Evolutionary conservation across 2,888 invertebrate species (phyloP).

Genomic region (Tetragnatha montana): DNA sequence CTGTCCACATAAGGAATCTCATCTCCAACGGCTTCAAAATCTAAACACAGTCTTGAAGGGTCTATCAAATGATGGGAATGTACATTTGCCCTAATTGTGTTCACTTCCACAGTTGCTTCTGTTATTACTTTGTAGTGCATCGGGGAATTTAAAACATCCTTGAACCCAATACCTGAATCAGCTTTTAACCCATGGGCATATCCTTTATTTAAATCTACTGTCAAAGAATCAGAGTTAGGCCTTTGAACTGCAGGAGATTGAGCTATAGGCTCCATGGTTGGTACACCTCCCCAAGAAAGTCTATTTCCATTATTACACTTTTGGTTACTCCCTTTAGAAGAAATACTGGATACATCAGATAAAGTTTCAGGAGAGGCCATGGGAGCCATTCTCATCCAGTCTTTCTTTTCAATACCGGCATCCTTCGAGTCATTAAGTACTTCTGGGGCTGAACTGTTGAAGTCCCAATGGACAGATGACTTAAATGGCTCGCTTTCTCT

Average conservation of each 20-base stretch:
- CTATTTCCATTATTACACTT: conserved; percentile 63
- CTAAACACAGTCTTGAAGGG: conserved; percentile 54
- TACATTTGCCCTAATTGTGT: conserved; percentile 26
- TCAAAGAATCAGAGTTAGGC: conserved; percentile 52
- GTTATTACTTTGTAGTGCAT: conserved; percentile 66
- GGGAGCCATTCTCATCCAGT: conserved; percentile 84
- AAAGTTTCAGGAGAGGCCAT: conserved; percentile 88
- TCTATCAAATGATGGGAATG: conserved; percentile 54
- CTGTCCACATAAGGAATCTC: conserved; percentile 19
- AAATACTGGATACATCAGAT: conserved; percentile 87
- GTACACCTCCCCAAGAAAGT: conserved; percentile 67
- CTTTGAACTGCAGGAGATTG: conserved; percentile 66
- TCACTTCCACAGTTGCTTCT: conserved; percentile 69
- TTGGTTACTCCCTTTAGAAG: conserved; percentile 79
- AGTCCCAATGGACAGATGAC: conserved; percentile 62
- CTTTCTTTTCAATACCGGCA: conserved; percentile 70
- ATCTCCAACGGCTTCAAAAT: conserved; percentile 55
- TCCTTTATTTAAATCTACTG: conserved; percentile 25
- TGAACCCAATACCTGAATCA: conserved; percentile 47
- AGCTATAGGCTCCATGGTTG: conserved; percentile 67
- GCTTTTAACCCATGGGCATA: conserved; percentile 10
- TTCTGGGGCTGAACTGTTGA: conserved; percentile 30
- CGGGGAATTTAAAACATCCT: conserved; percentile 37
- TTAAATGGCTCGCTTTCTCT: conserved; percentile 74
- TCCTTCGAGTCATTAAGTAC: conserved; percentile 41